phyloP scores from a whole-genome alignment of 2,797 vertebrate genomes.

The Diglossa cyanea region DNA sequence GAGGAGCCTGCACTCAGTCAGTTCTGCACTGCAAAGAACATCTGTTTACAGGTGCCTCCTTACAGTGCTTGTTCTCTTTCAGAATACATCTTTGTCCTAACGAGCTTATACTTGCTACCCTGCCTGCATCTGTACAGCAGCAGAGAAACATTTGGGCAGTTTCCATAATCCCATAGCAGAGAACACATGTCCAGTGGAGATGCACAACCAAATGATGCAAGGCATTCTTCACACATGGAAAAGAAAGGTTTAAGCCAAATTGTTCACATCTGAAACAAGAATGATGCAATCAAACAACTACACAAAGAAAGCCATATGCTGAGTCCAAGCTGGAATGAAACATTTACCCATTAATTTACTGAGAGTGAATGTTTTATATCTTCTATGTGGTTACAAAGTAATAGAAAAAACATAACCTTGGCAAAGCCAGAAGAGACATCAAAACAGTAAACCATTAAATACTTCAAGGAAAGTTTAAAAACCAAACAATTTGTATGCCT shows the following conservation, averaged over 20 bases:
- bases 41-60: not conserved
- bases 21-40: not conserved
- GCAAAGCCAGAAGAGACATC: not conserved
- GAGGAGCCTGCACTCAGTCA: not conserved
- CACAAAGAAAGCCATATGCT: not conserved
- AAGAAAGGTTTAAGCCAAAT: not conserved
- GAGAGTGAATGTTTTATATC: not conserved
- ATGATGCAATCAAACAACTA: not conserved
- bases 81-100: not conserved
- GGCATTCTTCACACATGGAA: not conserved
- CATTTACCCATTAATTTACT: not conserved
- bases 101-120: fast-evolving
- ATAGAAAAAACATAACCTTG: not conserved
- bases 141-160: not conserved
- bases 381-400: not conserved
- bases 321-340: not conserved
- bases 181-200: not conserved
- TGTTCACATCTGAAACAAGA: not conserved
- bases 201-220: fast-evolving
- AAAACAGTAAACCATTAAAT: not conserved
- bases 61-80: not conserved
- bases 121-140: not conserved
- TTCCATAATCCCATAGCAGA: not conserved
- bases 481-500: not conserved
- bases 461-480: not conserved